Base-by-base conservation (phyloP, 2,113 vertebrate species). In the Forbesichthys agassizii region DNA sequence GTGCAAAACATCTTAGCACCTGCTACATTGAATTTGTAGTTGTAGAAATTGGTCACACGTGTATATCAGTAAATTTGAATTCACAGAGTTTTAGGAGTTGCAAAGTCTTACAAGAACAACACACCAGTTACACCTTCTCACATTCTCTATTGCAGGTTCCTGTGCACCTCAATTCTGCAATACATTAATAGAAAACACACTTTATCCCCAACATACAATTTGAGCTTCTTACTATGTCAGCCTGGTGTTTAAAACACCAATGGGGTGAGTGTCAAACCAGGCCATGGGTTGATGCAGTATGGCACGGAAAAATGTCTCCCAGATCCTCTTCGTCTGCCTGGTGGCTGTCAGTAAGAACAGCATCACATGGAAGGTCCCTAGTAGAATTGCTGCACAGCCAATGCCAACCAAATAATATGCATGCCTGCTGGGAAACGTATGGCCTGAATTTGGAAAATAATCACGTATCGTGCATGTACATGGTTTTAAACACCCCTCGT, bases 211-310 rank as follows among this genome's bases (percentile, higher is more conserved):
- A 27, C 27, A 27, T 27, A 27, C 27, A 27, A 27, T 27, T 27
- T 27, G 27, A 27, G 27, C 12, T 13, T 14, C 88, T 86, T 75
- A 94, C 93, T 93, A 91, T 42, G 90, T 93, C 51, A 94, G 70
- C 73, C 90, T 89, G n/a, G 82, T 93, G 76, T 92, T 93, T 62
- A 94, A 18, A 0, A 66, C 86, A 69, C 92, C 91, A 73, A 92
- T 90, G 48, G 89, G 83, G 47, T 73, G 90, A 1, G 79, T 80
- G 64, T 94, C 92, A 88, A 94, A 94, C 93, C 91, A 94, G 68
- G 89, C 78, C 91, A 94, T 94, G 12, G 92, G 88, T 74, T 94
- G 92, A 66, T 93, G 92, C 14, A 94, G 90, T 33, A 94, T 86
- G 54, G 93, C 89, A 77, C 90, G 90, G 74, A 94, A 94, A 77